phyloP scores from a whole-genome alignment of 35 echinoderm and acorn worm genomes.

The Apostichopus californicus region DNA sequence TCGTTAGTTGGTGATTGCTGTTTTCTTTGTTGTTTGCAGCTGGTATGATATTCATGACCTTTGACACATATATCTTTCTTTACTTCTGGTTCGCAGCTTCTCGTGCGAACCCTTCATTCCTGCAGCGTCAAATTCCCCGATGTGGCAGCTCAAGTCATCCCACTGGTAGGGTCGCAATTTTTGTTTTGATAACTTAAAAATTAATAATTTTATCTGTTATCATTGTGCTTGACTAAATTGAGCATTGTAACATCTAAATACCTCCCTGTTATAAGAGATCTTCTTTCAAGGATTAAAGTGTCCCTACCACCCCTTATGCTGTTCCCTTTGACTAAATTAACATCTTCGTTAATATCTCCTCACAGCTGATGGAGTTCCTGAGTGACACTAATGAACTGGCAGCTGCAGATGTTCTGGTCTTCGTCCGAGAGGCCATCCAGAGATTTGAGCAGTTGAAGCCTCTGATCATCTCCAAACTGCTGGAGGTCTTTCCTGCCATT shows the following conservation, averaged over 20 bases:
- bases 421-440: conserved; percentile 96
- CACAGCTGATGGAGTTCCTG: conserved; percentile 98
- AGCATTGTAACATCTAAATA: not conserved
- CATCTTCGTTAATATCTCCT: not conserved
- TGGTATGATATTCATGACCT: not conserved
- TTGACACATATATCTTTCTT: conserved; percentile 1
- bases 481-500: conserved; percentile 95
- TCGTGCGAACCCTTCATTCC: conserved; percentile 90
- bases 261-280: not conserved
- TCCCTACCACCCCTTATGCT: too few species aligned
- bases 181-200: not conserved
- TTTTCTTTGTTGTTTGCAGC: not conserved
- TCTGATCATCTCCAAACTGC: conserved; percentile 80
- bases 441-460: conserved; percentile 94
- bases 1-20: too few species aligned
- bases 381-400: conserved; percentile 98
- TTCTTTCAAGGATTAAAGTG: not conserved
- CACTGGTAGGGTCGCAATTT: conserved; percentile 67
- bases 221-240: not conserved
- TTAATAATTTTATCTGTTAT: too few species aligned
- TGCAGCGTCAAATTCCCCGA: conserved; percentile 99
- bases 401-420: conserved; percentile 93
- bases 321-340: too few species aligned
- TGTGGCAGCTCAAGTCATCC: conserved; percentile 90
- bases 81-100: conserved; percentile 48